Percentiles rank a stretch among this genome's conserved stretches.
Conservation (phyloP, 2,888 invertebrate genomes). For the Drosophila mimetica region DNA sequence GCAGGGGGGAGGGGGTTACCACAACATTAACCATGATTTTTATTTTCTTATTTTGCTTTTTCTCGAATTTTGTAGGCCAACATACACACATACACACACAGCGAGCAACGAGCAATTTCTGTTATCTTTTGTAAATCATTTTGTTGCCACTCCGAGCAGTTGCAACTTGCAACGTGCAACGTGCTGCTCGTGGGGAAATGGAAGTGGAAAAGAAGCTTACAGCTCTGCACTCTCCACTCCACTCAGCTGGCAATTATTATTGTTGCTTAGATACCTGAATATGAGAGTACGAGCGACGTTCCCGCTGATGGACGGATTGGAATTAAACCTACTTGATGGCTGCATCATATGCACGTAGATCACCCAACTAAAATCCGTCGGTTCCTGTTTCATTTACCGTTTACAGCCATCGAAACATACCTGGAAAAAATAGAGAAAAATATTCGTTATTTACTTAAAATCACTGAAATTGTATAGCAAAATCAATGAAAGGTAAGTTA, state of each 20-base stretch:
- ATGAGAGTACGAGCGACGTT: constrained; percentile 32
- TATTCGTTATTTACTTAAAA: background rate
- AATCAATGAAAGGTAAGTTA: too few species aligned
- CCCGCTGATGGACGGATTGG: constrained; percentile 18
- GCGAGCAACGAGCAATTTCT: constrained; percentile 68
- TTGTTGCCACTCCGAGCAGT: constrained; percentile 61
- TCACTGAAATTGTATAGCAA: too few species aligned
- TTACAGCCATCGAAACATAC: constrained; percentile 15
- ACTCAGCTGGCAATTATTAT: constrained; percentile 49
- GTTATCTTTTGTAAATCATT: constrained; percentile 75
- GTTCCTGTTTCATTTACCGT: constrained; percentile 12
- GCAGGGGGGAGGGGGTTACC: constrained; percentile 42
- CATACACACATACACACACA: too few species aligned
- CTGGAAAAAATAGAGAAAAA: constrained; percentile 13
- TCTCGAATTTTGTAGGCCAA: constrained; percentile 68
- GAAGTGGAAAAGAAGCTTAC: constrained; percentile 16
- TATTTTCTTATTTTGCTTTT: constrained; percentile 59
- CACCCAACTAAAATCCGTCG: background rate
- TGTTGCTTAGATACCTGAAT: constrained; percentile 40
- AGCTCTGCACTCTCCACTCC: constrained; percentile 14
- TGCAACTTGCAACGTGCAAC: constrained; percentile 54
- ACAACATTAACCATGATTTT: constrained; percentile 62
- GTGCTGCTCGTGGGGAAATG: constrained; percentile 21
- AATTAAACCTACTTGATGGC: constrained; percentile 4
- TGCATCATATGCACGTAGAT: too few species aligned